A percentile compares a stretch with the other conserved stretches of the same genome.
Evolutionary conservation across 1,140 invertebrate genomes (phyloP).

Genomic region (Euwallacea fornicatus): DNA sequence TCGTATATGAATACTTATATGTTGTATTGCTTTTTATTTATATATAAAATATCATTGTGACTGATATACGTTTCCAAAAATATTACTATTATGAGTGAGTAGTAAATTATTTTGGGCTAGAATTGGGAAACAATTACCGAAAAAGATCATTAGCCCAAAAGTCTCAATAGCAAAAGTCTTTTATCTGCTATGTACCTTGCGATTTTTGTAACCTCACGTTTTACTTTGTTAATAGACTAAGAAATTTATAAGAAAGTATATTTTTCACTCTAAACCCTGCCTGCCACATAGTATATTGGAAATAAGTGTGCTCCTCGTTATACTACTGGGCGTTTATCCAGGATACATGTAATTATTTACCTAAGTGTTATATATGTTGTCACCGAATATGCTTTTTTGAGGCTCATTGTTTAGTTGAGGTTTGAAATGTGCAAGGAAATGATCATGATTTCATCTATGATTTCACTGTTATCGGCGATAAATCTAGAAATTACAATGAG

Average conservation of each 20-base stretch:
- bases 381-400: constrained; percentile 23
- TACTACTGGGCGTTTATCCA: constrained; percentile 41
- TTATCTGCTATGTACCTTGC: constrained; percentile 52
- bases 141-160: too few relatives aligned
- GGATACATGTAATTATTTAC: constrained; percentile 42
- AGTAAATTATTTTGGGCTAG: constrained; percentile 21
- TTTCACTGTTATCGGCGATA: too few relatives aligned
- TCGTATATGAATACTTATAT: constrained; percentile 46
- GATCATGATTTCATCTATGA: background rate
- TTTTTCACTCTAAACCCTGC: constrained; percentile 46
- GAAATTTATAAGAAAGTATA: constrained; percentile 43
- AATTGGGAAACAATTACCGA: background rate
- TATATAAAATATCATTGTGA: constrained; percentile 53
- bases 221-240: constrained; percentile 42
- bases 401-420: constrained; percentile 15
- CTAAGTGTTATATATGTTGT: constrained; percentile 45
- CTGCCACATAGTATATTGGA: constrained; percentile 47
- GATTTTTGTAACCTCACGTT: constrained; percentile 42
- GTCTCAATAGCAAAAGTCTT: constrained; percentile 35
- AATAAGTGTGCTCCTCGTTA: constrained; percentile 49
- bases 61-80: constrained; percentile 52
- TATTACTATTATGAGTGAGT: constrained; percentile 32
- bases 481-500: too few relatives aligned
- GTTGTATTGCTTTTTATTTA: constrained; percentile 55
- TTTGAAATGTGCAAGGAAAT: constrained; percentile 5